Conservation (phyloP, 2,888 invertebrate genomes). For the Cantharis lateralis region DNA sequence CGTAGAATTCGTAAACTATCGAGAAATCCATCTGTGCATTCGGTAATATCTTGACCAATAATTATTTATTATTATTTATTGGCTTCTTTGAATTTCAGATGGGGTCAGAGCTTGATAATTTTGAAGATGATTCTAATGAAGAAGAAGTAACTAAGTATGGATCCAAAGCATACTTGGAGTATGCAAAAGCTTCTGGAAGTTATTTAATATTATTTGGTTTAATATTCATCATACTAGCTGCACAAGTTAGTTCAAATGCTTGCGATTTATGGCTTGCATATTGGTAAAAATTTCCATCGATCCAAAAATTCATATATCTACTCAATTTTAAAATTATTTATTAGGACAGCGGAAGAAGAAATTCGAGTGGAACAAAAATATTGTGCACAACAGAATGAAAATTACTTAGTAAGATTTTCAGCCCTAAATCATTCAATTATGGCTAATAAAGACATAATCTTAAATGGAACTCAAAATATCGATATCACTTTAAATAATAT, state of each 20-base stretch:
- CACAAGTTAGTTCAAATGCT: slow-evolving; percentile 31
- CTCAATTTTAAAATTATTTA: background rate
- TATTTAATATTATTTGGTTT: slow-evolving; percentile 26
- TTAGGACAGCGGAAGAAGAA: slow-evolving; percentile 20
- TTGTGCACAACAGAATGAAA: background rate
- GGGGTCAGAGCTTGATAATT: slow-evolving; percentile 28
- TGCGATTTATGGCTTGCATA: slow-evolving; percentile 36
- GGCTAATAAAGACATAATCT: background rate
- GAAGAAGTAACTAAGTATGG: slow-evolving; percentile 31
- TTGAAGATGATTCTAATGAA: slow-evolving; percentile 37
- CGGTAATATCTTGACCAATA: background rate
- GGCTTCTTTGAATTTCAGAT: background rate
- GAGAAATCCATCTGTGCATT: background rate
- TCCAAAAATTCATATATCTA: background rate
- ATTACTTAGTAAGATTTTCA: background rate
- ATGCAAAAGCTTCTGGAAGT: slow-evolving; percentile 33
- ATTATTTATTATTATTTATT: background rate
- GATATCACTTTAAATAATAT: background rate
- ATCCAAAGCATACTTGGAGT: slow-evolving; percentile 26
- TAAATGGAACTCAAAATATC: background rate
- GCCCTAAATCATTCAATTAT: background rate
- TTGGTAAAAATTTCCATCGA: slow-evolving; percentile 27
- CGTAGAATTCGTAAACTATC: background rate
- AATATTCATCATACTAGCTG: slow-evolving; percentile 15
- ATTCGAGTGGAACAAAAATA: background rate